Evolutionary conservation across 2,888 invertebrate genomes (phyloP), one percentile per base, ranked within the genome.

Genomic region (Parnassius apollo): DNA sequence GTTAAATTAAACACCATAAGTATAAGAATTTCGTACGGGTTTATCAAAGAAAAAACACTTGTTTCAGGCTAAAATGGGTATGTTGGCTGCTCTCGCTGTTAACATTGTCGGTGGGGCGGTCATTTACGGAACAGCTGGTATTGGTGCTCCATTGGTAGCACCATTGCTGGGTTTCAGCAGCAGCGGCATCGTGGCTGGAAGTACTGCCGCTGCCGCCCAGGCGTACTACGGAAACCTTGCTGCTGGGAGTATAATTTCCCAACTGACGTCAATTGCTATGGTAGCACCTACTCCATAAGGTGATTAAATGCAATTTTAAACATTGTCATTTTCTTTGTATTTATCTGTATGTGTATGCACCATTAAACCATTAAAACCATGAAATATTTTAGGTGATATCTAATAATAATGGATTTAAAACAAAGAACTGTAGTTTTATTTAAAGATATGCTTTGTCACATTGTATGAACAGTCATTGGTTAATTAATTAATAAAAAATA

Each of bases 251-350:
- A 75, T 88, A 11, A 75, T 89, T 2, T 82, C 88, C 0, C 65
- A 85, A 68, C 49, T 88, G 54, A 87, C 87, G 2, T 77, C 89
- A 0, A 77, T 75, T 0, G 88, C 86, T 1, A 88, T 88, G 88
- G 72, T 76, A 0, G 80, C 89, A 1, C 88, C 89, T 0, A 89
- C 82, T 4, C 88, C 85, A 64, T 88, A 74, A 78, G n/a, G 48
- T 48, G 13, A 13, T 48, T 48, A 18, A 18, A 18, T 18, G 18
- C 18, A 18, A 18, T 18, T 18, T 18, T 18, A 18, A 18, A 18
- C 18, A 18, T 18, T 18, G 18, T 18, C 18, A 18, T 18, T 18
- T 18, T 18, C 18, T 18, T 18, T n/a, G n/a, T n/a, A n/a, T n/a
- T n/a, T n/a, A n/a, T n/a, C n/a, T n/a, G n/a, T n/a, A n/a, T n/a